Percentiles rank a stretch among this genome's conserved stretches.
Evolutionary conservation across 1,140 invertebrate species (phyloP).

Genomic region (Zophobas atratus): DNA sequence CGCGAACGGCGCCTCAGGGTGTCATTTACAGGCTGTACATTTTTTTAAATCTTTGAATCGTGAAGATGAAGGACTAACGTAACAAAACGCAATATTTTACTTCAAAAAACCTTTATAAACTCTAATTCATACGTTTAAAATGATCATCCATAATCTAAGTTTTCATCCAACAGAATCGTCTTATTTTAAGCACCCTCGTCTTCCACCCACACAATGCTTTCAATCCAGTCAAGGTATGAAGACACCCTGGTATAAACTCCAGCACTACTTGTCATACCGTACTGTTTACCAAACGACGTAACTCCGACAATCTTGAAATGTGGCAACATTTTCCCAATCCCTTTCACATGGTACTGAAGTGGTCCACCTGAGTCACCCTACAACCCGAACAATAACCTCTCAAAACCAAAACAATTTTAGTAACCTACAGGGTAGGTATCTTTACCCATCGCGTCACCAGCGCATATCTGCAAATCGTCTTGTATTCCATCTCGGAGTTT

Average conservation of each 20-base stretch:
- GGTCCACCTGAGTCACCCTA: conserved; percentile 77
- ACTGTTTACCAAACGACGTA: conserved; percentile 51
- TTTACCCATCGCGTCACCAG: conserved; percentile 25
- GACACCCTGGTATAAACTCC: conserved; percentile 10
- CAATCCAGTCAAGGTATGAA: conserved; percentile 46
- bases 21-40: no score
- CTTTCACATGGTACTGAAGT: conserved; percentile 60
- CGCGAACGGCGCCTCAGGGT: no score
- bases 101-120: no score
- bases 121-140: no score
- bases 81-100: no score
- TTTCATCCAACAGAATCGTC: no score
- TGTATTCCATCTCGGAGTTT: conserved; percentile 22
- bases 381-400: conserved; percentile 51
- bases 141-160: no score
- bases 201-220: conserved; percentile 41
- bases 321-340: no score
- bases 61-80: no score
- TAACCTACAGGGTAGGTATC: conserved; percentile 53
- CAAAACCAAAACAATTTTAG: not conserved
- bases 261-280: conserved; percentile 24
- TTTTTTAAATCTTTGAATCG: no score
- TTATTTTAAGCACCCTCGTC: no score
- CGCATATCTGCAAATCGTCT: conserved; percentile 41
- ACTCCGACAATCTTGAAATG: conserved; percentile 33